Evolutionary conservation across 35 echinoderm and acorn worm species (phyloP).

Genomic region (Strongylocentrotus purpuratus): DNA sequence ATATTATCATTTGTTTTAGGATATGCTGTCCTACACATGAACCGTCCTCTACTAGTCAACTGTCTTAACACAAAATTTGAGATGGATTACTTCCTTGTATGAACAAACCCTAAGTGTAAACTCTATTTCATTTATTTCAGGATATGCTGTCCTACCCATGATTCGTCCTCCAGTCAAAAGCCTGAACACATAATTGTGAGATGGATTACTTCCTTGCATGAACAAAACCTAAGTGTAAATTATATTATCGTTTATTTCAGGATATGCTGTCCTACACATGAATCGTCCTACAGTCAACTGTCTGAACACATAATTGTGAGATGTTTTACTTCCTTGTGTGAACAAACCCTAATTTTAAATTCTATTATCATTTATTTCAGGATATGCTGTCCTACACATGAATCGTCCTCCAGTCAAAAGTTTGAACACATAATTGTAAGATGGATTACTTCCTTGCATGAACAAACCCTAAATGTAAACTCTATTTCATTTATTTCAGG

Average conservation of each 20-base stretch:
- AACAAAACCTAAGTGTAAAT: not conserved
- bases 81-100: not conserved
- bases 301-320: slow-evolving; percentile 65
- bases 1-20: slow-evolving; percentile 27
- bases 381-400: slow-evolving; percentile 52
- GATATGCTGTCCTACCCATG: slow-evolving; percentile 51
- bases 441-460: not conserved
- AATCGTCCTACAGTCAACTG: slow-evolving; percentile 71
- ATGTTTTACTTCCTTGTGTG: too few relatives aligned
- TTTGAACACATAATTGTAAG: slow-evolving; percentile 54
- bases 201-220: not conserved
- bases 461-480: not conserved
- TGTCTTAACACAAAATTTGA: slow-evolving; percentile 60
- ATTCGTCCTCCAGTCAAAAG: slow-evolving; percentile 72
- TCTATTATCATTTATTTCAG: slow-evolving; percentile 31
- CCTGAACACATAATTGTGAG: slow-evolving; percentile 56
- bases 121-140: slow-evolving; percentile 30
- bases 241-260: slow-evolving; percentile 28
- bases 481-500: slow-evolving; percentile 34
- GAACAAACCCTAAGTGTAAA: not conserved
- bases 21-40: slow-evolving; percentile 53
- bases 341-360: not conserved
- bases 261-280: slow-evolving; percentile 52
- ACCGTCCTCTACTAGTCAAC: slow-evolving; percentile 74
- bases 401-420: slow-evolving; percentile 73